Evolutionary conservation across 2,113 vertebrate genomes (phyloP), one percentile per base, ranked within the genome.

Genomic region (Tachysurus vachellii): DNA sequence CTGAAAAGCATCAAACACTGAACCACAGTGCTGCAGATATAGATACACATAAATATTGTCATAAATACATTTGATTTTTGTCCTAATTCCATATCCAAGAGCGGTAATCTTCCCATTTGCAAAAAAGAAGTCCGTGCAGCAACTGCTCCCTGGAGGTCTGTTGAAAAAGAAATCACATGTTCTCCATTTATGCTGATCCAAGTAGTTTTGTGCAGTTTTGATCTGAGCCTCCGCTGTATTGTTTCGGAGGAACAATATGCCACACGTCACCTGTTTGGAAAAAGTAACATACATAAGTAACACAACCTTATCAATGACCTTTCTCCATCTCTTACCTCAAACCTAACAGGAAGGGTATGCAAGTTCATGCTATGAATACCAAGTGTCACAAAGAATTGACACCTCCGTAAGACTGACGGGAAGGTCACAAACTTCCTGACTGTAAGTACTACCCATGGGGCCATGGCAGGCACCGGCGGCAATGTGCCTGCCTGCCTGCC

Each of bases 191-290:
- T 28, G 62, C 80, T 1, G 36, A 54, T 36, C 17, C 56, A 70
- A 57, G 86, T 57, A 62, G 47, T 10, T 66, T 73, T 66, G 62
- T 16, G 68, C 66, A 53, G 79, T 73, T 87, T 56, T 88, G 81
- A 50, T 73, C 66, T 23, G 36, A 21, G 12, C 28, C 31, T 83
- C 75, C 8, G 82, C 36, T 3, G 12, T 62, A 77, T 28, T 8
- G 16, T 14, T 36, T 85, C 3, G 1, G 47, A 23, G 62, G 36
- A 54, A 61, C 85, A 47, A 82, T 57, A 57, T 86, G 79, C 83
- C 85, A 80, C 87, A 86, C 62, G 89, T 95, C 94, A 95, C 94
- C 95, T 95, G 91, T 89, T 89, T 84, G 88, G 77, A 87, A 84
- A 85, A 80, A 70, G 9, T 81, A 50, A 50, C 47, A 50, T 50